Evolutionary conservation across 2,888 invertebrate genomes (phyloP).

Genomic region (Dione vanillae): DNA sequence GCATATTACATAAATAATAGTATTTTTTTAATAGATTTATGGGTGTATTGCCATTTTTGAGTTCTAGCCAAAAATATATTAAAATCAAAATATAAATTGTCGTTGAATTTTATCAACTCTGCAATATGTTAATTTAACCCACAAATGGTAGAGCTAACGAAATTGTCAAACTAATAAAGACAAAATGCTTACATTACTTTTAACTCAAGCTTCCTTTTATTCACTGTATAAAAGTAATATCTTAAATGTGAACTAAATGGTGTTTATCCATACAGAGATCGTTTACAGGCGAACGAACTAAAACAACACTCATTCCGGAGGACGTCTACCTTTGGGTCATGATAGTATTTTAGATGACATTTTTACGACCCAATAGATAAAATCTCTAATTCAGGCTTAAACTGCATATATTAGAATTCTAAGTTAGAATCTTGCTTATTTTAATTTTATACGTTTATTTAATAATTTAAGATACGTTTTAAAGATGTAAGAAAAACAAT

Average conservation of each 20-base stretch:
- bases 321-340: constrained; percentile 7
- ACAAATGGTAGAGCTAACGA: background rate
- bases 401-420: background rate
- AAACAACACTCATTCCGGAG: constrained; percentile 11
- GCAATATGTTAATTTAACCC: background rate
- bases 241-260: constrained; percentile 11
- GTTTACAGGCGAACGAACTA: constrained; percentile 27
- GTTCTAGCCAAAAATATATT: too few relatives aligned
- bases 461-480: too few relatives aligned
- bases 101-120: too few relatives aligned
- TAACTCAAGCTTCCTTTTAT: background rate
- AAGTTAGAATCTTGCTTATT: too few relatives aligned
- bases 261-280: constrained; percentile 15
- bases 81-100: too few relatives aligned
- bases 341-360: background rate
- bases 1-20: too few relatives aligned
- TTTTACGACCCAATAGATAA: background rate
- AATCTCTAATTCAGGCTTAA: background rate
- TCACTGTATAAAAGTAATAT: constrained; percentile 14
- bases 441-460: too few relatives aligned
- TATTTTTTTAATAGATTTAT: too few relatives aligned
- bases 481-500: too few relatives aligned
- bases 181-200: background rate
- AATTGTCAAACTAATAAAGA: background rate
- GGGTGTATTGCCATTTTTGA: too few relatives aligned